Percentiles rank a stretch among this genome's conserved stretches.
These are phyloP conservation scores for Samia ricini DNA, from an alignment of 1,140 invertebrate genomes.

Conservation along the genomic window DNA sequence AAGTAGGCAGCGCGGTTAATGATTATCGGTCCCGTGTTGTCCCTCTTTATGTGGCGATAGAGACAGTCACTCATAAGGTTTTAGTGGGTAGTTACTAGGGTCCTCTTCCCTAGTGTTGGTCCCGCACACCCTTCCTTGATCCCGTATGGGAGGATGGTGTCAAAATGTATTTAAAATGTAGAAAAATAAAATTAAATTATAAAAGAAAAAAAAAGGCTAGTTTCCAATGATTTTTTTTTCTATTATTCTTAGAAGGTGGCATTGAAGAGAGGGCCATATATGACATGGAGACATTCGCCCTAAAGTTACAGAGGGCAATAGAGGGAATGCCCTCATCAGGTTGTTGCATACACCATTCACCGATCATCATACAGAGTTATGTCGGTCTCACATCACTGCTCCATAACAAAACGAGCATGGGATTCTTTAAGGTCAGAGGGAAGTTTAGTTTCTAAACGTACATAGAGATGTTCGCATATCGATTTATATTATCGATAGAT, in stretches of 20 bases:
- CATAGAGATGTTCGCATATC: too few relatives aligned
- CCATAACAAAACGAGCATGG: constrained; percentile 90
- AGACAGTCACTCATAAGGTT: too few relatives aligned
- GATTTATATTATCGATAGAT: constrained; percentile 3
- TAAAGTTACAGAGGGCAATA: constrained; percentile 75
- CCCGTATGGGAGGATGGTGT: too few relatives aligned
- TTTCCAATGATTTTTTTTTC: too few relatives aligned
- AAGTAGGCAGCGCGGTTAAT: too few relatives aligned
- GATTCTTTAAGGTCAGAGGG: constrained; percentile 91
- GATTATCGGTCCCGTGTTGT: too few relatives aligned
- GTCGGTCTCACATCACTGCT: constrained; percentile 86
- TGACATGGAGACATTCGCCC: constrained; percentile 79
- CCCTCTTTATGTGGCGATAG: too few relatives aligned
- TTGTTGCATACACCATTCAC: constrained; percentile 81
- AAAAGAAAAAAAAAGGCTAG: too few relatives aligned
- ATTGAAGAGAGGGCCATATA: constrained; percentile 70
- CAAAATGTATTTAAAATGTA: too few relatives aligned
- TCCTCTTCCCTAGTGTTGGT: too few relatives aligned
- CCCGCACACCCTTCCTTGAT: too few relatives aligned
- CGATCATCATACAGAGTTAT: constrained; percentile 89
- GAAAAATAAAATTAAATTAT: background rate
- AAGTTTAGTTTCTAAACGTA: constrained; percentile 87
- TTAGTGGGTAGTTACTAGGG: too few relatives aligned
- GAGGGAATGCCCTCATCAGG: constrained; percentile 58
- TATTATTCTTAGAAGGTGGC: constrained; percentile 40